Evolutionary conservation across 2,888 invertebrate genomes (phyloP), one percentile per base, ranked within the genome.

Genomic region (Busseola fusca): DNA sequence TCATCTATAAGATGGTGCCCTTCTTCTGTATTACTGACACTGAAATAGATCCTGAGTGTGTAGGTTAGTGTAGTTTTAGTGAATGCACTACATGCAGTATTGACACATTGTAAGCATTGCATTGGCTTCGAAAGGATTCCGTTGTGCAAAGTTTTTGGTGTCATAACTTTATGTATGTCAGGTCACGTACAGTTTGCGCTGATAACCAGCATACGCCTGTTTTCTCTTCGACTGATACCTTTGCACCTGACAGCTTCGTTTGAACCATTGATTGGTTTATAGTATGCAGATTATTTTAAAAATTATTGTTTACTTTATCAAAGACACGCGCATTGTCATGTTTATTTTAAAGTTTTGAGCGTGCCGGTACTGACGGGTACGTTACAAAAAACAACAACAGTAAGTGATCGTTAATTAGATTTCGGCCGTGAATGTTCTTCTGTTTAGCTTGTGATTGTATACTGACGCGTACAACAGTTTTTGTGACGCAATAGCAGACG

Each of bases 391-490:
- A 62, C n/a, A 76, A 52, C 52, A 75, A 65, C 40, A 34, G 64
- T 72, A 48, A 76, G 48, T 78, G 54, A 78, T 65, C 40, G 40
- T 52, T 72, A 72, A 60, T 59, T 65, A 72, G 37, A 60, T 73
- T 78, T 72, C 16, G 75, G 52, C 48, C 58, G 62, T 50, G 74
- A 74, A 63, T 74, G 58, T 75, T 64, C 64, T 73, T 73, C 50
- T 68, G 67, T 54, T 40, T 27, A 40, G 45, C 25, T 63, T 48
- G 42, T 50, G 34, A 25, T 16, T 25, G 59, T 58, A 54, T 63
- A 60, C 64, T 25, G 75, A 25, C 25, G 60, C 45, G 45, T 37
- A 18, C 34, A 62, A 57, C 25, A 4, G 56, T 54, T 40, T 58
- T 58, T 64, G 69, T 76, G 50, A 57, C 63, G 65, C 64, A 78